Evolutionary conservation across 2,113 vertebrate genomes (phyloP), one percentile per base, ranked within the genome.

Genomic region (Polypterus bichir): DNA sequence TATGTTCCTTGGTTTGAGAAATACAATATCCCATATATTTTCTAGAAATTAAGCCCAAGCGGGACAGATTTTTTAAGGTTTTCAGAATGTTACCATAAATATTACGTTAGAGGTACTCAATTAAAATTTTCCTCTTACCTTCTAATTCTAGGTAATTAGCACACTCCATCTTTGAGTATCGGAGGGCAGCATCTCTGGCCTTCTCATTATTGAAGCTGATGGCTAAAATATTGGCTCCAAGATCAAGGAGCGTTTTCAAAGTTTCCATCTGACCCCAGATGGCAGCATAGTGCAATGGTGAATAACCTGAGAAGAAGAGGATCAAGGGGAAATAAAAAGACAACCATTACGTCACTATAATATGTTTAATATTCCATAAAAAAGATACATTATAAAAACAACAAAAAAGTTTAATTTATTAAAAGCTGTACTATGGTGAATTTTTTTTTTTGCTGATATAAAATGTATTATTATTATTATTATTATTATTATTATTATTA

Each of bases 201-300:
- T 62, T 77, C 61, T 91, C 83, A 61, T 73, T 70, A 10, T 66
- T 73, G 67, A 83, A 89, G 67, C 79, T 89, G 5, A 63, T 58
- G 5, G 73, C 67, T 58, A 79, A 70, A 56, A 74, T 66, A n/a
- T 90, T 79, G 3, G 81, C 81, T 45, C 82, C 83, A 59, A 86
- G 61, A 1, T 85, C 84, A 5, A 90, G 66, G 7, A 90, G 73
- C 3, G 71, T 76, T 74, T 78, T 83, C 68, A 89, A 61, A 3
- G 82, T 84, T 11, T 88, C 84, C 65, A 87, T 11, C n/a, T 82
- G 86, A 7, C 88, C 88, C 88, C 87, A 89, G 11, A 88, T 82
- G 27, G 87, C 81, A 48, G 86, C 78, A 4, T 76, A 83, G 67
- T 91, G 89, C 56, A 91, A 69, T 1, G 86, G 71, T 0, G 82